phyloP scores from a whole-genome alignment of 1,140 invertebrate genomes.

The Paralvinella palmiformis region DNA sequence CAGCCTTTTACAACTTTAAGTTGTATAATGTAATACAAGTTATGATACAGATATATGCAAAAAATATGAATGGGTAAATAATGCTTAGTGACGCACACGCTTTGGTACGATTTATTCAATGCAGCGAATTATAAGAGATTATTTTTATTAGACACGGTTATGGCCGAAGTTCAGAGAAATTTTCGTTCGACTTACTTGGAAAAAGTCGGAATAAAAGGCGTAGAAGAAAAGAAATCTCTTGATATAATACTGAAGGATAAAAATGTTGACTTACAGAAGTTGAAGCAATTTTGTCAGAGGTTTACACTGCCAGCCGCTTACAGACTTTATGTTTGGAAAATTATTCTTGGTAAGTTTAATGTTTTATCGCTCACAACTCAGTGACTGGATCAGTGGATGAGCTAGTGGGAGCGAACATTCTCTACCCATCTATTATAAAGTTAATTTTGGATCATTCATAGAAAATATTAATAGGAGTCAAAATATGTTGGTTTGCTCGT shows the following conservation, averaged over 20 bases:
- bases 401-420: neutral
- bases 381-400: neutral
- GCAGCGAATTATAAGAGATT: too few species aligned
- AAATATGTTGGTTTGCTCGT: neutral
- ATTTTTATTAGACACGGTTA: too few species aligned
- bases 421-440: neutral
- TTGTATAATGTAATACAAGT: too few species aligned
- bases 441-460: neutral
- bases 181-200: slow-evolving; percentile 86
- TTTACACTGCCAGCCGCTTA: slow-evolving; percentile 77
- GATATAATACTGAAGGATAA: slow-evolving; percentile 84
- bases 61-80: too few species aligned
- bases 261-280: slow-evolving; percentile 70
- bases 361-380: slow-evolving; percentile 5
- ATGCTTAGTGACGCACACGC: too few species aligned
- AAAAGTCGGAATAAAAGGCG: slow-evolving; percentile 80
- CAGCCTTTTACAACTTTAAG: too few species aligned
- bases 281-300: slow-evolving; percentile 76
- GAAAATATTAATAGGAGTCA: neutral
- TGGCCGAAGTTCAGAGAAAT: slow-evolving; percentile 63
- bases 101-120: too few species aligned
- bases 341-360: slow-evolving; percentile 61
- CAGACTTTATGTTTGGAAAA: slow-evolving; percentile 76
- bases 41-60: too few species aligned
- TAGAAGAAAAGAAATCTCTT: slow-evolving; percentile 87